A percentile compares a stretch with the other conserved stretches of the same genome.
Evolutionary conservation across 2,797 vertebrate genomes (phyloP).

Genomic region (Danio tinwini): DNA sequence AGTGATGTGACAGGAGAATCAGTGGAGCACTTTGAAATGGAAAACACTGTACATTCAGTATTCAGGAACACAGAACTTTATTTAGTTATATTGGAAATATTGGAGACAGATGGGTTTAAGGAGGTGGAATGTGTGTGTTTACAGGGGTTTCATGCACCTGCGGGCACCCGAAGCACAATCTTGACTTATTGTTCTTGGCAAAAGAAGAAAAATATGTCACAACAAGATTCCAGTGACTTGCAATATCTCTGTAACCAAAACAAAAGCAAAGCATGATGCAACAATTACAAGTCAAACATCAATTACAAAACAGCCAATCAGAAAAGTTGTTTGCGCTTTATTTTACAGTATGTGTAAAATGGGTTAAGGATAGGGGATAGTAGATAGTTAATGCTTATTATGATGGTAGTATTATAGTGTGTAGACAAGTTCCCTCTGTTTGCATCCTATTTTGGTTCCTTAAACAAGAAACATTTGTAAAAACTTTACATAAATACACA

Average conservation of each 20-base stretch:
- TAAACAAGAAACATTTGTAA: too few relatives aligned
- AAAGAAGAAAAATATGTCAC: not conserved
- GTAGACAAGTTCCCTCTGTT: not conserved
- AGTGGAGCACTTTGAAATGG: not conserved
- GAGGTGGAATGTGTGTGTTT: slow-evolving; percentile 1
- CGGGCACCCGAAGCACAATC: not conserved
- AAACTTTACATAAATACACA: not conserved
- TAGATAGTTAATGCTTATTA: too few relatives aligned
- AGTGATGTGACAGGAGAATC: slow-evolving; percentile 33
- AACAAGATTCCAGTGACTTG: not conserved
- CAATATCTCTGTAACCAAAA: not conserved
- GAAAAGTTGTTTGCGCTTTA: too few relatives aligned
- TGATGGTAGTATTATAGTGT: too few relatives aligned
- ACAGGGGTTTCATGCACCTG: not conserved
- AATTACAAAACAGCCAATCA: not conserved
- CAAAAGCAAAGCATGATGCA: not conserved
- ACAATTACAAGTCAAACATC: not conserved
- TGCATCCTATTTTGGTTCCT: not conserved
- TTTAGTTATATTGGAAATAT: slow-evolving; percentile 12
- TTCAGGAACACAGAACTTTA: slow-evolving; percentile 27
- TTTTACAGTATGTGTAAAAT: too few relatives aligned
- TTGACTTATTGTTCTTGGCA: not conserved
- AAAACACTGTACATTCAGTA: slow-evolving; percentile 1
- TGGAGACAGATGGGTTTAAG: not conserved
- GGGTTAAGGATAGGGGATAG: too few relatives aligned